Base-by-base conservation (phyloP, 1,140 invertebrate species). In the Pomacea maculata region DNA sequence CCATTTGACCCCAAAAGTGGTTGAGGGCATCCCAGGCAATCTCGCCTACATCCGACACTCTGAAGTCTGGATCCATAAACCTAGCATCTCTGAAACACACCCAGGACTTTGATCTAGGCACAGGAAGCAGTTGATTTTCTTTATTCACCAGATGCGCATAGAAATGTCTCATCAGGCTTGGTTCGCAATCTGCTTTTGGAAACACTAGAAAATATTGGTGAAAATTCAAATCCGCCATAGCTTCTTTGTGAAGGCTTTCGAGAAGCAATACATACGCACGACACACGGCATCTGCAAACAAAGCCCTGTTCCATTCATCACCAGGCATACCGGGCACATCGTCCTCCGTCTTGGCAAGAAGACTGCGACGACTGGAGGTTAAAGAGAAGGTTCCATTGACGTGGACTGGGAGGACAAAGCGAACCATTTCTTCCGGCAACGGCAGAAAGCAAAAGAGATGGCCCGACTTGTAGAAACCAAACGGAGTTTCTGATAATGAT, bases 321-420 rank as follows among this genome's bases (percentile, higher is more conserved):
- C 73, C 83, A 55, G 72, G 80, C 45, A 34, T 14, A 14, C 34
- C 34, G 29, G 21, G 7, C 73, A 79, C 80, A 45, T 86, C 83
- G 76, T 84, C 85, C 63, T 86, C 83, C 52, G 81, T 80, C 29
- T 64, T 34, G 9, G 55, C 65, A 67, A 70, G 78, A 4, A 86
- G 68, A 45, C 80, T 78, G 54, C 79, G 80, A 34, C 87, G 80
- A 75, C 85, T 81, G 45, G 83, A 82, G 4, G 82, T 83, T 15
- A 88, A 74, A 25, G 83, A 78, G 85, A 89, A 88, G 8, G 81
- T 70, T 29, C 77, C 87, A 80, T 88, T 88, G 21, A 87, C 79
- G 68, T 86, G 83, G 29, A 86, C 75, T 45, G 83, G 84, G 17
- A 86, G 64, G 17, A 45, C 17, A 14, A 75, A 34, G n/a, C 21